Evolutionary conservation across 2,113 vertebrate species (phyloP).

Genomic region (Neogobius melanostomus): DNA sequence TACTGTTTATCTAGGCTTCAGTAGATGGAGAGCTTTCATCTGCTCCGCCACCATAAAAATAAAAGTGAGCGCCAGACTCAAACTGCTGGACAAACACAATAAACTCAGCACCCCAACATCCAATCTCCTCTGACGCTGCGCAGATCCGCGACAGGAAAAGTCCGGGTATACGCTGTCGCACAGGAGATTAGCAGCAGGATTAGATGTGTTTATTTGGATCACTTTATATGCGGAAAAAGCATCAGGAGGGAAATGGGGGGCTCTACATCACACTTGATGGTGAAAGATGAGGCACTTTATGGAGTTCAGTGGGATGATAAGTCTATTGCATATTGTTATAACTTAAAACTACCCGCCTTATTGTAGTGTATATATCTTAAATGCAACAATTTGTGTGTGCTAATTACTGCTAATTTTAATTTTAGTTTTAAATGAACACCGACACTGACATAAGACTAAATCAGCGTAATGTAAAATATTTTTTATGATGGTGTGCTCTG

Average conservation of each 20-base stretch:
- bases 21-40: conserved; percentile 71
- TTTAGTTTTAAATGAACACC: no score
- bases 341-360: no score
- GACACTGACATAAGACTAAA: no score
- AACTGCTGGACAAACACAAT: conserved; percentile 65
- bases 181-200: conserved; percentile 45
- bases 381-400: no score
- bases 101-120: conserved; percentile 45
- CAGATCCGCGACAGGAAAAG: conserved; percentile 27
- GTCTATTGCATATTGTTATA: not conserved
- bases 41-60: conserved; percentile 53
- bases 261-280: conserved; percentile 47
- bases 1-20: conserved; percentile 62
- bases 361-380: no score
- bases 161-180: conserved; percentile 19
- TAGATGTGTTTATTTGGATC: conserved; percentile 56
- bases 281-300: conserved; percentile 40
- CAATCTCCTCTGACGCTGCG: conserved; percentile 21
- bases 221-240: conserved; percentile 39
- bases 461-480: no score
- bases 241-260: conserved; percentile 41
- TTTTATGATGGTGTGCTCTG: no score
- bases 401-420: no score
- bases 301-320: not conserved
- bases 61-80: conserved; percentile 49